phyloP scores from a whole-genome alignment of 2,113 vertebrate species.

The Globicephala melas region DNA sequence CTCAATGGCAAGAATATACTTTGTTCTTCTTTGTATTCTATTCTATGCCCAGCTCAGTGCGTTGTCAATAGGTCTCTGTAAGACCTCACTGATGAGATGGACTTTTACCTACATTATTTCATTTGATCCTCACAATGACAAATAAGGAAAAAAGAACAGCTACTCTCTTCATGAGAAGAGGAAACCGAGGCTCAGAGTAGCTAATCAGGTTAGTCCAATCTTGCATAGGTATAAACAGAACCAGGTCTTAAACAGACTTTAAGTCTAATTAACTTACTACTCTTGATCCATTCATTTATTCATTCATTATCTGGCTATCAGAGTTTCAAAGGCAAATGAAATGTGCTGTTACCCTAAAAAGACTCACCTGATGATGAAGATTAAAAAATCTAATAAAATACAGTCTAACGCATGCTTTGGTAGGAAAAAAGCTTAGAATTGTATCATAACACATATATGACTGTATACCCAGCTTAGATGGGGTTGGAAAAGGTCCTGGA shows the following conservation, averaged over 20 bases:
- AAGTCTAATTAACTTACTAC: background rate
- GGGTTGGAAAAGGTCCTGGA: background rate
- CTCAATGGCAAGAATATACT: background rate
- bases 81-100: background rate
- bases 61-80: background rate
- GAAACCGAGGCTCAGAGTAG: background rate
- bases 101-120: background rate
- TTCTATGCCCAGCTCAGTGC: background rate
- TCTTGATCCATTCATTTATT: background rate
- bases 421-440: background rate
- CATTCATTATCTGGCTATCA: background rate
- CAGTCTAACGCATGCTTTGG: background rate
- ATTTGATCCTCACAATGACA: constrained; percentile 26
- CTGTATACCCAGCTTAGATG: background rate
- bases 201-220: background rate
- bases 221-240: background rate
- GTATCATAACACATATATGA: background rate
- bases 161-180: background rate
- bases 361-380: background rate
- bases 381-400: background rate
- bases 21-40: constrained; percentile 29
- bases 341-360: background rate
- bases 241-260: background rate
- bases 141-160: background rate
- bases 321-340: background rate